phyloP scores from a whole-genome alignment of 1,140 invertebrate genomes.

The Diuraphis noxia region DNA sequence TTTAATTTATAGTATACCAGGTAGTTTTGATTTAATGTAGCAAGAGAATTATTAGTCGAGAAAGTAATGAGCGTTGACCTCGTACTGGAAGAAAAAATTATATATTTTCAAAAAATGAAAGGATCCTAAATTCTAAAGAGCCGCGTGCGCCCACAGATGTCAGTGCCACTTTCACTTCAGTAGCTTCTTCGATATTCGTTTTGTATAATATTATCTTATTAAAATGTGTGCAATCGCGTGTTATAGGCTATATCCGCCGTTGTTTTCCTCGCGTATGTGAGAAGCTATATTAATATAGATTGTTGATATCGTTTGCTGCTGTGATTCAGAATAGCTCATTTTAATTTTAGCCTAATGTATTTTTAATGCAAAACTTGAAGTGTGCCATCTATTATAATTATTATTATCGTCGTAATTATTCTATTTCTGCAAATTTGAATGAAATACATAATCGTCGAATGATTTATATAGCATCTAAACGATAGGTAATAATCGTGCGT shows the following conservation, averaged over 20 bases:
- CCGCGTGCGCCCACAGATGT: neutral
- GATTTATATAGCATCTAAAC: neutral
- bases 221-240: neutral
- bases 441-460: neutral
- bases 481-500: neutral
- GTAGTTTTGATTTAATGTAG: neutral
- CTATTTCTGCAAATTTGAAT: neutral
- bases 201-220: neutral
- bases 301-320: neutral
- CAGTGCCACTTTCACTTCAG: conserved; percentile 4
- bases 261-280: neutral
- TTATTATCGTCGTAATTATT: neutral
- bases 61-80: neutral
- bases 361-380: neutral
- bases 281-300: neutral
- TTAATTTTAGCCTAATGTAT: conserved; percentile 1
- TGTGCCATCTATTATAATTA: neutral
- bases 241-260: neutral
- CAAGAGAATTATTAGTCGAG: neutral
- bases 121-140: neutral
- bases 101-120: conserved; percentile 19
- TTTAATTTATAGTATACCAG: neutral
- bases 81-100: neutral
- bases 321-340: neutral
- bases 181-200: conserved; percentile 23